These are phyloP conservation scores for Bradypus variegatus DNA, from an alignment of 2,797 vertebrate species.

Conservation along the genomic window DNA sequence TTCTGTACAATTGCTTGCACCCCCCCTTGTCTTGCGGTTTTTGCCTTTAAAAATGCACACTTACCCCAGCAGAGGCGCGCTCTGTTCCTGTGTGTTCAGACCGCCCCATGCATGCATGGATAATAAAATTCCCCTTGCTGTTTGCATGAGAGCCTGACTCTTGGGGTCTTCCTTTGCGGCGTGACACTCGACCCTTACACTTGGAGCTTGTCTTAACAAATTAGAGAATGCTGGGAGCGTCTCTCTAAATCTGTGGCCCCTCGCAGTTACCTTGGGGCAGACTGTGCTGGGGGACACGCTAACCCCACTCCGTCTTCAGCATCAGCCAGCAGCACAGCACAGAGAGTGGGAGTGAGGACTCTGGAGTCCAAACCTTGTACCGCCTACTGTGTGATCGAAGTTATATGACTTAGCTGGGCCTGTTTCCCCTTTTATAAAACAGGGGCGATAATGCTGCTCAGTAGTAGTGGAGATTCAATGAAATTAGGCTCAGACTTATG, in stretches of 20 bases:
- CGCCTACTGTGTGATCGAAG: not conserved
- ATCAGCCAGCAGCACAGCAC: accelerated
- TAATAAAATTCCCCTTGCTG: no score
- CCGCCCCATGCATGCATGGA: no score
- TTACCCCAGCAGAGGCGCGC: no score
- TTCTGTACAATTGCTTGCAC: no score
- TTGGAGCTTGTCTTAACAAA: not conserved
- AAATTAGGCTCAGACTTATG: not conserved
- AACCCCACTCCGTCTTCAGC: not conserved
- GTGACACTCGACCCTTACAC: no score
- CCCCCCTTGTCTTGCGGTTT: no score
- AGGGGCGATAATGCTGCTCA: not conserved
- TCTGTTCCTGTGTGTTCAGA: no score
- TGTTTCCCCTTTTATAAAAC: not conserved
- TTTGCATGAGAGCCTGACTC: no score
- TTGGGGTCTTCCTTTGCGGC: no score
- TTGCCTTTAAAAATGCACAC: no score
- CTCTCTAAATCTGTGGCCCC: not conserved
- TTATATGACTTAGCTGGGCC: not conserved
- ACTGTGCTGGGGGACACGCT: not conserved
- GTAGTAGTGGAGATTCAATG: not conserved
- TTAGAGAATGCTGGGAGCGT: not conserved
- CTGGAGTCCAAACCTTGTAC: not conserved
- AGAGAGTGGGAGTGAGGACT: not conserved
- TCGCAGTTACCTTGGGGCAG: not conserved